Evolutionary conservation across 1,140 invertebrate genomes (phyloP).

Genomic region (Cryptotermes secundus): DNA sequence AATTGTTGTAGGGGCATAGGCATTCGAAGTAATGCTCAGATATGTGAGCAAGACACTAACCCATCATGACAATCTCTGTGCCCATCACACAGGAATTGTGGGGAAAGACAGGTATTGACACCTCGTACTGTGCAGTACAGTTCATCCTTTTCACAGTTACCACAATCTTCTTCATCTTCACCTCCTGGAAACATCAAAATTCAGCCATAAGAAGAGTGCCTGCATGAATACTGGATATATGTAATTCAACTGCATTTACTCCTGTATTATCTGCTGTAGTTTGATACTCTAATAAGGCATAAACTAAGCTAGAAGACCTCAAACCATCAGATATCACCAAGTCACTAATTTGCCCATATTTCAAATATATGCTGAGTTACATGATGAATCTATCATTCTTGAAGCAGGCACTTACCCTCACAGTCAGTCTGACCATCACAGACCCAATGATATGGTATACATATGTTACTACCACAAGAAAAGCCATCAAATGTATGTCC

Average conservation of each 20-base stretch:
- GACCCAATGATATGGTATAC: not conserved
- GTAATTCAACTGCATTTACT: too few species aligned
- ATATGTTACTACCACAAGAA: not conserved
- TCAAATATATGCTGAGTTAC: too few species aligned
- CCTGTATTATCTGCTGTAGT: too few species aligned
- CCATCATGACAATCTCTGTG: not conserved
- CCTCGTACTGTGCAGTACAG: not conserved
- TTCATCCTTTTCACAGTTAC: not conserved
- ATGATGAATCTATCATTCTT: too few species aligned
- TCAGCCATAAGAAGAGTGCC: too few species aligned
- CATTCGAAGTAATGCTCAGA: too few species aligned
- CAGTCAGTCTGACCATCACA: not conserved
- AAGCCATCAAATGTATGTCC: not conserved
- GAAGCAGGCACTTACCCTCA: not conserved
- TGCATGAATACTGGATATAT: too few species aligned
- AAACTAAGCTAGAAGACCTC: too few species aligned
- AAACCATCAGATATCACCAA: too few species aligned
- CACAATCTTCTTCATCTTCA: not conserved
- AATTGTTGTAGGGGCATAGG: too few species aligned
- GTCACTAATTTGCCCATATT: too few species aligned
- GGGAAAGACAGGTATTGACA: not conserved
- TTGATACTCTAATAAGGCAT: too few species aligned
- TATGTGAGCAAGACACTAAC: not conserved
- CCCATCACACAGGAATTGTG: not conserved
- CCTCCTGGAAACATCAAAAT: not conserved